Evolutionary conservation across 2,888 invertebrate species (phyloP), one percentile per base, ranked within the genome.

Genomic region (Argyra leucocephala): DNA sequence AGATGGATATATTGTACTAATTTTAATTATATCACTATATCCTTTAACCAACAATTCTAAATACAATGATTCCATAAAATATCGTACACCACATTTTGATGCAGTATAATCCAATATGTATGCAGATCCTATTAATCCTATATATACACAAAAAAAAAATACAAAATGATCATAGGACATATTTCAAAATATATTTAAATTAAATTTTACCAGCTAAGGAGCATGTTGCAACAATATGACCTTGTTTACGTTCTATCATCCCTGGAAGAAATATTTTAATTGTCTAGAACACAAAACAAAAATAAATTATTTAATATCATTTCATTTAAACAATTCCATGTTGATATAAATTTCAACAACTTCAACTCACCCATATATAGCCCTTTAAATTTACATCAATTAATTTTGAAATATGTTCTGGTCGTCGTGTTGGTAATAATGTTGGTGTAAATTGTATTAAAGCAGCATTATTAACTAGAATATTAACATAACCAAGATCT

Each of bases 381-480:
- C 72, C 66, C 67, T 71, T 70, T 37, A 73, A 66, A 63, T 74
- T 74, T 63, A 73, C 72, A 59, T 73, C 68, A 37, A 74, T 68
- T 65, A 72, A 70, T 21, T 66, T 66, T 22, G 69, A 65, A n/a
- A 74, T 70, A 26, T 72, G 70, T 15, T 69, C 66, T n/a, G 22
- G 31, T 12, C 5, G 12, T n/a, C 70, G 69, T 0, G 71, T 63
- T 12, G 67, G 68, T 4, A 69, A 67, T n/a, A 71, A 64, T 10
- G 72, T 63, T 21, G 65, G 61, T 22, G 70, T 67, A 7, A 69
- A 67, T 10, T 70, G 69, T 10, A 74, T 70, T 26, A 73, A 70
- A 0, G 73, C 74, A 1, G 74, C 74, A 66, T 74, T 74, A 67
- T 74, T 73, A 18, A 74, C 70, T 36, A 74, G 64, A 18, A 74